Conservation (phyloP, 1,140 invertebrate species). For the Drosophila rhopaloa region DNA sequence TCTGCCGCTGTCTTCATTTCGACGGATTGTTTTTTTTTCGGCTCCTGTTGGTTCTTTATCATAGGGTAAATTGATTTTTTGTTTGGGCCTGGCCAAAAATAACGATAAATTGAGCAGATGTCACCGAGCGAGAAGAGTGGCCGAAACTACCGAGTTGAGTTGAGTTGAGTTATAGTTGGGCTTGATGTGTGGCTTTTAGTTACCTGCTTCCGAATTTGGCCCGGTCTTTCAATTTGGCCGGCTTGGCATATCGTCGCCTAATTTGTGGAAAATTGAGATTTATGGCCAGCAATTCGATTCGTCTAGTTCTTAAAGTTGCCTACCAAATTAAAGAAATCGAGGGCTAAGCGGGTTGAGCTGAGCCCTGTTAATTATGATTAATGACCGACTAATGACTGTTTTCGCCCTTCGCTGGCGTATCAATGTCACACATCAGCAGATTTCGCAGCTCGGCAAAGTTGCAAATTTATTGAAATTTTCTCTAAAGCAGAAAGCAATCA, state of each 20-base stretch:
- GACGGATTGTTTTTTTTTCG: conserved; percentile 16
- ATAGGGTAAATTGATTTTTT: conserved; percentile 81
- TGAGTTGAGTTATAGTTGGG: conserved; percentile 76
- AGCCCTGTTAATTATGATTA: conserved; percentile 70
- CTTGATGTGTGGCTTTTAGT: conserved; percentile 70
- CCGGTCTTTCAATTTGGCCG: conserved; percentile 2
- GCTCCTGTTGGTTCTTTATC: conserved; percentile 53
- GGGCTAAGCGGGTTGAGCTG: conserved; percentile 15
- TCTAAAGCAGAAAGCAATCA: conserved; percentile 38
- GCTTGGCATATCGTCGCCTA: conserved; percentile 77
- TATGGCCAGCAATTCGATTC: conserved; percentile 50
- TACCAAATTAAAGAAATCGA: conserved; percentile 20
- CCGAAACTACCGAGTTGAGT: conserved; percentile 36
- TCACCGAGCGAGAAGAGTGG: conserved; percentile 50
- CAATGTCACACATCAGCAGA: conserved; percentile 53
- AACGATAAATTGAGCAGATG: conserved; percentile 82
- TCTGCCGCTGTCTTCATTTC: conserved; percentile 13
- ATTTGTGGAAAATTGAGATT: conserved; percentile 80
- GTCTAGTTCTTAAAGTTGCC: conserved; percentile 46
- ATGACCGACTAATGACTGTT: conserved; percentile 64
- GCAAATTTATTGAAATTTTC: conserved; percentile 42
- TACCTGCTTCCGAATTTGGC: conserved; percentile 29
- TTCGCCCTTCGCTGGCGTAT: conserved; percentile 15
- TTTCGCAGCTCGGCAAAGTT: conserved; percentile 14
- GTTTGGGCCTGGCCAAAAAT: conserved; percentile 62